Percentiles rank a stretch among this genome's conserved stretches.
Conservation (phyloP, 2,888 invertebrate genomes). For the Ramazzottius varieornatus region DNA sequence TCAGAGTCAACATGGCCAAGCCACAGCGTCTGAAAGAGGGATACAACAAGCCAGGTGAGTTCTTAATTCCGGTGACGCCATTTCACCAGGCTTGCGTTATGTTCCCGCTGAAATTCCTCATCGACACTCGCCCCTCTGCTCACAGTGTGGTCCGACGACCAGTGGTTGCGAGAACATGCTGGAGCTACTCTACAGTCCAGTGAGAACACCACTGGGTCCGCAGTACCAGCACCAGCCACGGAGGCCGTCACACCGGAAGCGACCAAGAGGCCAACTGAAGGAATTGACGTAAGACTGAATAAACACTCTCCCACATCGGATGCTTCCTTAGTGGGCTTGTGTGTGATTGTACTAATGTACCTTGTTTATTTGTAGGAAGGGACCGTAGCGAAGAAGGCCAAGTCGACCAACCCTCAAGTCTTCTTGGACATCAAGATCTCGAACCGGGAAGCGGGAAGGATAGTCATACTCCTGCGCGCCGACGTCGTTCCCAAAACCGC, state of each 20-base stretch:
- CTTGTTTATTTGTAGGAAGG: too few relatives aligned
- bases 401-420: conserved; percentile 42
- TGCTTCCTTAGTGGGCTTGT: too few relatives aligned
- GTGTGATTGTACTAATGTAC: too few relatives aligned
- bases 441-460: conserved; percentile 55
- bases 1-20: conserved; percentile 82
- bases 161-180: conserved; percentile 90
- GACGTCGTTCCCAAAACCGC: conserved; percentile 86
- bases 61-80: neutral
- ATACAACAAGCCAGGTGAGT: conserved; percentile 43
- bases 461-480: conserved; percentile 64
- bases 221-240: too few relatives aligned
- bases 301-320: too few relatives aligned
- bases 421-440: conserved; percentile 83
- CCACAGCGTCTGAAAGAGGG: conserved; percentile 89
- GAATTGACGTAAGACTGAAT: too few relatives aligned
- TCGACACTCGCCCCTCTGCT: too few relatives aligned
- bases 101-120: neutral
- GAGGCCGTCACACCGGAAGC: too few relatives aligned
- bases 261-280: too few relatives aligned
- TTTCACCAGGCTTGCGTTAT: neutral
- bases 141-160: conserved; percentile 82
- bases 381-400: neutral
- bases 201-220: too few relatives aligned
- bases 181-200: conserved; percentile 51